phyloP scores from a whole-genome alignment of 2,797 vertebrate species.

The Pangasius djambal region DNA sequence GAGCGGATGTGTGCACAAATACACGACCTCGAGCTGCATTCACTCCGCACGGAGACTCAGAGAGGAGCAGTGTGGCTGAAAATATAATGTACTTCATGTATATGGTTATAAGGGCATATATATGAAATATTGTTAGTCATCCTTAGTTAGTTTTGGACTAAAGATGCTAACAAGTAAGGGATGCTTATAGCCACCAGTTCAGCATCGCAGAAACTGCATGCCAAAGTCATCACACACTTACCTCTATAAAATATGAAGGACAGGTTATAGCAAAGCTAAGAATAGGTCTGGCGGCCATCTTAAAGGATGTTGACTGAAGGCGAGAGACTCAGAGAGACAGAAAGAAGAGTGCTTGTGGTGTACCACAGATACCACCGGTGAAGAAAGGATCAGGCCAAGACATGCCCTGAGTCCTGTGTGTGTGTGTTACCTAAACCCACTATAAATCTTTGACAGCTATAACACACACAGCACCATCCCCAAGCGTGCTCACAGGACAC shows the following conservation, averaged over 20 bases:
- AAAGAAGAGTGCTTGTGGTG: background rate
- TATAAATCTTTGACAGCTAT: background rate
- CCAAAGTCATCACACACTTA: background rate
- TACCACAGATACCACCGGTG: background rate
- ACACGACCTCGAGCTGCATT: background rate
- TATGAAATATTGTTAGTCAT: background rate
- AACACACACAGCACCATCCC: background rate
- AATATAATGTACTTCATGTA: background rate
- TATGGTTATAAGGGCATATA: background rate
- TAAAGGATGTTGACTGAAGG: background rate
- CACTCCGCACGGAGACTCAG: background rate
- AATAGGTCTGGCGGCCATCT: background rate
- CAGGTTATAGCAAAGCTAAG: background rate
- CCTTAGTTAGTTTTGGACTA: background rate
- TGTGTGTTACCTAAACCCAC: constrained; percentile 3
- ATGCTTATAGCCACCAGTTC: background rate
- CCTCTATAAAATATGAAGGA: background rate
- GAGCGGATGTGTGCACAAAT: background rate
- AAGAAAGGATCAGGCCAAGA: constrained; percentile 1
- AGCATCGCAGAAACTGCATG: background rate
- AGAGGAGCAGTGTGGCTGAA: background rate
- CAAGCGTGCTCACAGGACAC: background rate
- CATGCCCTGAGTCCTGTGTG: constrained; percentile 5
- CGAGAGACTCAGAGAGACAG: background rate
- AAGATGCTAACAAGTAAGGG: background rate